Evolutionary conservation across 1,140 invertebrate species (phyloP), one percentile per base, ranked within the genome.

Genomic region (Yoshiicerus persimilis): DNA sequence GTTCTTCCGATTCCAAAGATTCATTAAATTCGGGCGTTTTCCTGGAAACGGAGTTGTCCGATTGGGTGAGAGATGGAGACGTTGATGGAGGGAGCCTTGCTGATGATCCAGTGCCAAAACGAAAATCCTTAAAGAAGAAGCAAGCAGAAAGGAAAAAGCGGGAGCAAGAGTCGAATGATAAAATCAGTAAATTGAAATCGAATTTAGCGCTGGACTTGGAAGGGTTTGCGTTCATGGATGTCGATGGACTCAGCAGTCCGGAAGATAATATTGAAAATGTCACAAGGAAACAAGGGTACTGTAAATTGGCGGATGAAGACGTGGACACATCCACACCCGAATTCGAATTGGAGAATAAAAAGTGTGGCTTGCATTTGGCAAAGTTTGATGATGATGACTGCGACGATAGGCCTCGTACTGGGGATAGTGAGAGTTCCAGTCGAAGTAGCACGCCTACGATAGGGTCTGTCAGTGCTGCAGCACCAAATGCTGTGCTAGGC

Each of bases 41-140:
- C 13, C 96, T 96, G 0, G 96, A 97, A 92, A 96, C 96, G 0
- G 96, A 97, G 91, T 92, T 97, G 13, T 97, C 96, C 0, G 96
- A 97, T 92, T 97, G 96, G 96, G 96, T 96, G 0, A 94, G 95
- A 1, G 96, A 97, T 89, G 95, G 95, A 89, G 95, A 94, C 25
- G 92, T 91, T 8, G 91, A 93, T 4, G 95, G 86, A 23, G 84
- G 38, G 9, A 34, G 36, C 30, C 16, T 20, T 20, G 86, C 30
- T 9, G 86, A 88, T 27, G 84, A 64, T 32, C 20, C 20, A 9
- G 27, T 36, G 34, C 75, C 36, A 93, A 88, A 92, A 94, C n/a
- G 93, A 92, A 5, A 93, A 93, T 41, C 27, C 11, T 23, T 10
- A 91, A 92, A 66, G 91, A 93, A 88, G 39, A 86, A 89, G 86